These are phyloP conservation scores for Ceratitis capitata DNA, from an alignment of 1,140 invertebrate genomes.

Conservation along the genomic window DNA sequence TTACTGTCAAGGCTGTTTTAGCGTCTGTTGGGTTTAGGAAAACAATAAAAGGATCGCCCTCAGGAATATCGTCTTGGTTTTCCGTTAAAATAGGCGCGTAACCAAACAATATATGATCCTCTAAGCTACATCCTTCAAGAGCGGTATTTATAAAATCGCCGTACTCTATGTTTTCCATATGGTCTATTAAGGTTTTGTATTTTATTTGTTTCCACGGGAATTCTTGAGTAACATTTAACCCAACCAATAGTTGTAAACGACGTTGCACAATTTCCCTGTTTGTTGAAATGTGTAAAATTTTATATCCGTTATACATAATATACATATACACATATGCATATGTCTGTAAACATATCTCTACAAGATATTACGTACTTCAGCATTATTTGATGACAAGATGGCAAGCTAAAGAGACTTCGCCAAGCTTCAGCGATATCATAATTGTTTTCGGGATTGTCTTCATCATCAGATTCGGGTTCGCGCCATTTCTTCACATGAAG, in stretches of 20 bases:
- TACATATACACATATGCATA: not conserved
- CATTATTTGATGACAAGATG: slow-evolving; percentile 56
- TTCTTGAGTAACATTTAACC: slow-evolving; percentile 73
- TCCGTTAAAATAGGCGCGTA: slow-evolving; percentile 73
- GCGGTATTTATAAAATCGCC: slow-evolving; percentile 67
- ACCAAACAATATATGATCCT: slow-evolving; percentile 72
- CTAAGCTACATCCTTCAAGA: slow-evolving; percentile 66
- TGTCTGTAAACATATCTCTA: too few species aligned
- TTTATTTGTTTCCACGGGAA: slow-evolving; percentile 76
- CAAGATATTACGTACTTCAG: slow-evolving; percentile 48
- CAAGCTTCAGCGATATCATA: slow-evolving; percentile 57
- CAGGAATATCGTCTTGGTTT: slow-evolving; percentile 71
- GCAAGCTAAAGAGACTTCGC: slow-evolving; percentile 50
- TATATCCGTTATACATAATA: not conserved
- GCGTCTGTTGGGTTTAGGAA: slow-evolving; percentile 66
- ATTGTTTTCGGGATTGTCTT: not conserved
- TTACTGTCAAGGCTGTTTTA: slow-evolving; percentile 67
- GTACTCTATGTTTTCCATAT: slow-evolving; percentile 65
- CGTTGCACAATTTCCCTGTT: slow-evolving; percentile 56
- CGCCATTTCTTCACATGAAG: slow-evolving; percentile 28
- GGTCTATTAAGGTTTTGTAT: slow-evolving; percentile 72
- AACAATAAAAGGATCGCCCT: slow-evolving; percentile 73
- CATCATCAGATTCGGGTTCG: slow-evolving; percentile 38
- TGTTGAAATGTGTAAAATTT: not conserved
- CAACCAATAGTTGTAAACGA: slow-evolving; percentile 67